Base-by-base conservation (phyloP, 2,113 vertebrate genomes). In the Hipposideros armiger region DNA sequence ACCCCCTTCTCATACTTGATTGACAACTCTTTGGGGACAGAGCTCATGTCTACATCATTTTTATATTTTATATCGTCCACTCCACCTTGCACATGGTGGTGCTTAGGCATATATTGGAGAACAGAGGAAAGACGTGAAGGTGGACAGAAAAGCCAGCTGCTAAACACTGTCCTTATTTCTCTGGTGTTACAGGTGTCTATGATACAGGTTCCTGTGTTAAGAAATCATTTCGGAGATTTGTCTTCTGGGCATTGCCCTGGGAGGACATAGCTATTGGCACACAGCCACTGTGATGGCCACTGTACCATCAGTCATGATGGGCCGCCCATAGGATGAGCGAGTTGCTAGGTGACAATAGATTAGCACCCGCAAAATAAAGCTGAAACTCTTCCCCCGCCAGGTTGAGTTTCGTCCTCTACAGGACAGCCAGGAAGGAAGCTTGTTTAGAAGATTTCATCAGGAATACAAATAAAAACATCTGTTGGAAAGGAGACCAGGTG, bases 381-480 rank as follows among this genome's bases (percentile, higher is more conserved):
- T 1, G 15, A 52, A 40, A 56, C 26, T 54, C 72, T 47, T 80
- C 92, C 95, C 47, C 40, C 30, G 4, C 17, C 77, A 74, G 42
- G 24, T 58, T 52, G 4, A 73, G 72, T 56, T 95, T 78, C 66
- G 9, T 77, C 80, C 87, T 91, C 69, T 8, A 64, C 74, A 83
- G 74, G 58, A 20, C 74, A 95, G 86, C 80, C 16, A 50, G 26
- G 56, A 85, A 93, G 54, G 40, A 94, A 91, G 0, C 32, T 81
- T 30, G 81, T 36, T 89, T 90, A 54, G 86, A 80, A 80, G 7
- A 15, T 91, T 93, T 74, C 58, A 66, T 36, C 74, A 70, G 83
- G 42, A 90, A 87, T 45, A 50, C 88, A 93, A 87, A 93, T 56
- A 62, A 89, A 90, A 82, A 52, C 82, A 97, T 88, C 80, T 97